Evolutionary conservation across 2,113 vertebrate genomes (phyloP).

Genomic region (Peromyscus californicus): DNA sequence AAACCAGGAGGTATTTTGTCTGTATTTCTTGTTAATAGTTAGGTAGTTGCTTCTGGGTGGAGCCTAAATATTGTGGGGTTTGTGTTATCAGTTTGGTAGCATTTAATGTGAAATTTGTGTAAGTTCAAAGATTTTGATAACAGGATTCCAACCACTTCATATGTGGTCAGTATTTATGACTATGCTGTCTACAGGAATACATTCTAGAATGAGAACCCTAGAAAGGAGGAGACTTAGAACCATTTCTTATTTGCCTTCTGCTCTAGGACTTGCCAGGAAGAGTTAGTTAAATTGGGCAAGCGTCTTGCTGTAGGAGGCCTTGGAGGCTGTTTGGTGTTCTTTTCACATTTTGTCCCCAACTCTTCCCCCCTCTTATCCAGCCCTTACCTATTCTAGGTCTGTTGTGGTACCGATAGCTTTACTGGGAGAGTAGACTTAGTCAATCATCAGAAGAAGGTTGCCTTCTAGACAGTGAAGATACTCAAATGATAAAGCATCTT

Average conservation of each 20-base stretch:
- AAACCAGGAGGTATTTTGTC: neutral
- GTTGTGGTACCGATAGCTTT: neutral
- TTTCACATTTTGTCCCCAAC: neutral
- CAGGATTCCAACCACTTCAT: slow-evolving; percentile 26
- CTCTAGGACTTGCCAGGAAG: neutral
- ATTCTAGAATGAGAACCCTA: slow-evolving; percentile 58
- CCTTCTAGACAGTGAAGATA: slow-evolving; percentile 38
- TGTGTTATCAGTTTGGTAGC: slow-evolving; percentile 36
- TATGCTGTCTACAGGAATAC: neutral
- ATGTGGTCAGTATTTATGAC: slow-evolving; percentile 23
- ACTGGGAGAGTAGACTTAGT: neutral
- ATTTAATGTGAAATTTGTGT: slow-evolving; percentile 21
- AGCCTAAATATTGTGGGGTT: neutral
- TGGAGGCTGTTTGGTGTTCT: neutral
- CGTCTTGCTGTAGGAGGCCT: neutral
- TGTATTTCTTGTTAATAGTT: slow-evolving; percentile 49
- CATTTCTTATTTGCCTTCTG: neutral
- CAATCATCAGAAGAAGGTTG: slow-evolving; percentile 7
- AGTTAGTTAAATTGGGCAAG: neutral
- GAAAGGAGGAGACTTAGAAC: neutral
- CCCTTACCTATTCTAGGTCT: neutral
- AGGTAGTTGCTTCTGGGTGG: slow-evolving; percentile 4
- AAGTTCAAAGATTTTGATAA: slow-evolving; percentile 13
- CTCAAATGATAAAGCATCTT: slow-evolving; percentile 17
- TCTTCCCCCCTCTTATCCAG: neutral